Base-by-base conservation (phyloP, 2,113 vertebrate species). In the Atractosteus spatula region DNA sequence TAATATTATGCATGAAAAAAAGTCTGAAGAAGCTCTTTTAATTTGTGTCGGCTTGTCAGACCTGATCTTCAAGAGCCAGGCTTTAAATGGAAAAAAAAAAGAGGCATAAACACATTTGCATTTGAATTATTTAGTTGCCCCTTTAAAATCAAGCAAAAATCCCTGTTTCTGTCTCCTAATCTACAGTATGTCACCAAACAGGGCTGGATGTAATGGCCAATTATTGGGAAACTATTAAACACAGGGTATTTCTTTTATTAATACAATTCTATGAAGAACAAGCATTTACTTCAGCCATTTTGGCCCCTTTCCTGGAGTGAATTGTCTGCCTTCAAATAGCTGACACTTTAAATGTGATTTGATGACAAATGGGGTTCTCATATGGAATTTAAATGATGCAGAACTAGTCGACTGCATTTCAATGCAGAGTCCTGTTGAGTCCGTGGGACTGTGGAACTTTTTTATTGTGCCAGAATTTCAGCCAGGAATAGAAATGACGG, bases 261-360 rank as follows among this genome's bases (percentile, higher is more conserved):
- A 29, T 41, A 8, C 41, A 65, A 41, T 16, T 17, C 17, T 65
- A 17, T 29, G 17, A 65, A 65, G 29, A 65, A 43, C 7, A 43
- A 65, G 7, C 5, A 8, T 41, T 41, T 17, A 8, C 62, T 65
- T 12, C 11, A 41, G n/a, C 13, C 11, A 3, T 16, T 16, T 65
- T 65, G 62, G 62, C 62, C 41, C 10, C 2, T 8, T 65, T n/a
- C 62, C 62, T 65, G 62, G 62, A 65, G 7, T 65, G 14, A 59
- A 59, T 59, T 3, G 12, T 16, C 57, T 59, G 12, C 57, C 57
- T 65, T 12, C 8, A 65, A 65, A 29, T 41, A 16, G 11, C 29
- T 65, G 17, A 11, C 62, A 65, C 62, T 43, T 43, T 41, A 65
- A 65, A 43, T 65, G 62, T 65, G 41, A 65, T 65, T 65, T 65